Percentiles rank a stretch among this genome's conserved stretches.
Evolutionary conservation across 2,888 invertebrate species (phyloP).

Genomic region (Fabriciana adippe): DNA sequence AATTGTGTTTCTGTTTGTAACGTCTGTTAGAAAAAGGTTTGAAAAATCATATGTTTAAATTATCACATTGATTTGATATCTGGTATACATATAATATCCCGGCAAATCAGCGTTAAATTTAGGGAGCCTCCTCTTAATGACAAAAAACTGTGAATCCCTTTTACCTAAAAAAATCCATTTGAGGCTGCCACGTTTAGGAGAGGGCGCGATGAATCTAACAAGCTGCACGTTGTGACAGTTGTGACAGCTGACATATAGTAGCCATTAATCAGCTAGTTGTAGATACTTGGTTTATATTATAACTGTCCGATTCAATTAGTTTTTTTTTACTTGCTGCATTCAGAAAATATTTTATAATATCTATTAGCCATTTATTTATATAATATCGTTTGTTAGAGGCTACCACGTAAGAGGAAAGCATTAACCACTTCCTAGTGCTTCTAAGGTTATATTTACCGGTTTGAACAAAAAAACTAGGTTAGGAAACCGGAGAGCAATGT

Average conservation of each 20-base stretch:
- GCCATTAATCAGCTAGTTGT: constrained; percentile 75
- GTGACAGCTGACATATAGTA: constrained; percentile 78
- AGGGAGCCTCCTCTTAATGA: constrained; percentile 49
- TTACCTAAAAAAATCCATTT: constrained; percentile 70
- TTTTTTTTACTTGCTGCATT: constrained; percentile 38
- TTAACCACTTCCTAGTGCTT: constrained; percentile 7
- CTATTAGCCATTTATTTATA: not conserved
- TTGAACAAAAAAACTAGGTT: constrained; percentile 32
- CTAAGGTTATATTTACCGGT: constrained; percentile 29
- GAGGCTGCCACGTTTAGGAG: constrained; percentile 62
- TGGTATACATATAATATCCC: too few species aligned
- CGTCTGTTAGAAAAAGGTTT: too few species aligned
- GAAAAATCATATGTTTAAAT: too few species aligned
- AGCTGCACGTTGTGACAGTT: constrained; percentile 78
- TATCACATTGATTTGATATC: too few species aligned
- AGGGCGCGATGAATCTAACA: constrained; percentile 74
- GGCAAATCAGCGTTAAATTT: too few species aligned
- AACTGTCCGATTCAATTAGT: constrained; percentile 42
- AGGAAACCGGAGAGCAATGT: constrained; percentile 32
- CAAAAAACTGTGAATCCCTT: constrained; percentile 65
- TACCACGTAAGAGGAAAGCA: not conserved
- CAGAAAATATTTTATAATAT: not conserved
- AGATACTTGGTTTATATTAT: constrained; percentile 63
- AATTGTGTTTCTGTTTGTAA: too few species aligned
- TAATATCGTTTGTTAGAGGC: not conserved